A percentile compares a stretch with the other conserved stretches of the same genome.
Evolutionary conservation across 2,797 vertebrate genomes (phyloP).

Genomic region (Channallabes apus): DNA sequence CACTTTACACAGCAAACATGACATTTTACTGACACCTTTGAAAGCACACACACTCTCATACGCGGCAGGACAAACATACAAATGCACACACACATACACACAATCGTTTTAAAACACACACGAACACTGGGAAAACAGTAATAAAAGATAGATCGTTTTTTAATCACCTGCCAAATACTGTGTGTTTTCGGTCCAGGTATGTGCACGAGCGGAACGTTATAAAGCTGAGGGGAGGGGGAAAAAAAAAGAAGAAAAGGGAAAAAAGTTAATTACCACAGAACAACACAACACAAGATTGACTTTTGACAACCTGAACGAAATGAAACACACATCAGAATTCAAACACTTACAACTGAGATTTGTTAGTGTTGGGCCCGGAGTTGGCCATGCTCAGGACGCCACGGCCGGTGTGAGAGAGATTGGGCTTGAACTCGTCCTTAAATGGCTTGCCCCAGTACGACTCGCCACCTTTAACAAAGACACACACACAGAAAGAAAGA

Average conservation of each 20-base stretch:
- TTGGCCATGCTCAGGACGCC: constrained; percentile 98
- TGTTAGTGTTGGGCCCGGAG: constrained; percentile 94
- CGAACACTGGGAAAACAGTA: not conserved
- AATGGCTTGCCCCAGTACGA: constrained; percentile 94
- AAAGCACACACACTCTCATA: not conserved
- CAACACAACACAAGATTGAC: too few species aligned
- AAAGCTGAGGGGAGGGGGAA: constrained; percentile 75
- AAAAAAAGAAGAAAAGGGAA: not conserved
- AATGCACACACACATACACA: not conserved
- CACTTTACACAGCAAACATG: constrained; percentile 47
- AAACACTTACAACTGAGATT: constrained; percentile 94
- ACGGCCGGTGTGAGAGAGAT: constrained; percentile 90
- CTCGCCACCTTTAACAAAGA: constrained; percentile 80
- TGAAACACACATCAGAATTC: not conserved
- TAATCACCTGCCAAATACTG: constrained; percentile 89
- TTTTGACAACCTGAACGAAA: not conserved
- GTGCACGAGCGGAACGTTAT: constrained; percentile 95
- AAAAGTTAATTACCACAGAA: not conserved
- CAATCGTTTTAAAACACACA: not conserved
- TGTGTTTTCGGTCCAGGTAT: constrained; percentile 94
- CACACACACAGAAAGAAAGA: not conserved
- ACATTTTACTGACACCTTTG: constrained; percentile 17
- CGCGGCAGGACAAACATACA: not conserved
- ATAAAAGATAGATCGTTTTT: not conserved
- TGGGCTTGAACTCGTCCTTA: constrained; percentile 91